phyloP scores from a whole-genome alignment of 1,140 invertebrate species.

The Pachyrhynchus sulphureomaculatus region DNA sequence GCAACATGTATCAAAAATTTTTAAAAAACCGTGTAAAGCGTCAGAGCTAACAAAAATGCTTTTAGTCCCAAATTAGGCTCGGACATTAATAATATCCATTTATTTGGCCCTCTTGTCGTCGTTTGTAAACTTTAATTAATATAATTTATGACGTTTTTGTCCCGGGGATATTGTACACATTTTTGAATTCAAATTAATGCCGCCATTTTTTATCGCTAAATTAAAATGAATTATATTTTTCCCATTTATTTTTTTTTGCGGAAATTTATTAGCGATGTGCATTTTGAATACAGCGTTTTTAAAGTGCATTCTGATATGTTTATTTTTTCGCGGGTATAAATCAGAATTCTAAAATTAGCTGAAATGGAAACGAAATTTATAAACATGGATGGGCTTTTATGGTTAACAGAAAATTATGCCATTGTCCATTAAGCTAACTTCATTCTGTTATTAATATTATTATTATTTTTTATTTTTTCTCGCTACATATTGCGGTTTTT shows the following conservation, averaged over 20 bases:
- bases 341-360: neutral
- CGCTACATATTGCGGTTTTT: no score
- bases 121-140: conserved; percentile 34
- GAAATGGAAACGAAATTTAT: no score
- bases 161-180: conserved; percentile 11
- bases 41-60: conserved; percentile 30
- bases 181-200: conserved; percentile 31
- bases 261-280: conserved; percentile 15
- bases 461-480: no score
- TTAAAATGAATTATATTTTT: conserved; percentile 36
- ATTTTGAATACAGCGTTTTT: conserved; percentile 4
- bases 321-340: neutral
- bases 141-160: conserved; percentile 36
- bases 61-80: conserved; percentile 26
- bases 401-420: no score
- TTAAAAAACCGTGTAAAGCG: conserved; percentile 28
- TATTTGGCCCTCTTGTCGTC: conserved; percentile 22
- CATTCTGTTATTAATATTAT: no score
- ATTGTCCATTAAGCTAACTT: no score
- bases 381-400: no score
- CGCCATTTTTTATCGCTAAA: conserved; percentile 31
- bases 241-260: conserved; percentile 7
- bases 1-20: conserved; percentile 28
- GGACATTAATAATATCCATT: conserved; percentile 29
- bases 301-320: conserved; percentile 13